Evolutionary conservation across 2,113 vertebrate genomes (phyloP).

Genomic region (Bubalus kerabau): DNA sequence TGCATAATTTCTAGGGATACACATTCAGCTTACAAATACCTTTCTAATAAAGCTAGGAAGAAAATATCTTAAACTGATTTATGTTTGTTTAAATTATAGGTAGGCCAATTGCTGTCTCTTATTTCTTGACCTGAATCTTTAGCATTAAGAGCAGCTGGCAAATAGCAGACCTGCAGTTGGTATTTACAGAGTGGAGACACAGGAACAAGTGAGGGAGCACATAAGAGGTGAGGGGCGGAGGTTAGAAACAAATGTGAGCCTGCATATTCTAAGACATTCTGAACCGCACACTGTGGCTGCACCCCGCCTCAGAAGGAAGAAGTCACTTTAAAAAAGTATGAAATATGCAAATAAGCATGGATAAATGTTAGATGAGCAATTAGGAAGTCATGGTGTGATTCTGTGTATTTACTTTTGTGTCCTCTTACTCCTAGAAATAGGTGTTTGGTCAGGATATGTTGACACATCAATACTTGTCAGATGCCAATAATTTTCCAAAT

Average conservation of each 20-base stretch:
- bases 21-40: neutral
- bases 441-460: neutral
- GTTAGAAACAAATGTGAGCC: fast-evolving
- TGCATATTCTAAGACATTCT: too few species aligned
- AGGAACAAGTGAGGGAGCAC: fast-evolving
- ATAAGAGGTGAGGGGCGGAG: fast-evolving
- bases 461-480: fast-evolving
- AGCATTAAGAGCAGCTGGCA: neutral
- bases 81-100: neutral
- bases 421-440: neutral
- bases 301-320: neutral
- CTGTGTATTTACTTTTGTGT: fast-evolving
- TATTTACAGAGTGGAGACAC: fast-evolving
- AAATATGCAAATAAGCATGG: neutral
- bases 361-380: neutral
- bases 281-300: fast-evolving
- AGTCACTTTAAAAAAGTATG: too few species aligned
- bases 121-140: neutral
- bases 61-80: neutral
- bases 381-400: fast-evolving
- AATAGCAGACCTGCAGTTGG: fast-evolving
- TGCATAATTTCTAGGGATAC: neutral
- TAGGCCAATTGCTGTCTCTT: neutral
- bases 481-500: neutral
- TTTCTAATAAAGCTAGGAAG: neutral